Evolutionary conservation across 1,140 invertebrate species (phyloP).

Genomic region (Leucophenga varia): DNA sequence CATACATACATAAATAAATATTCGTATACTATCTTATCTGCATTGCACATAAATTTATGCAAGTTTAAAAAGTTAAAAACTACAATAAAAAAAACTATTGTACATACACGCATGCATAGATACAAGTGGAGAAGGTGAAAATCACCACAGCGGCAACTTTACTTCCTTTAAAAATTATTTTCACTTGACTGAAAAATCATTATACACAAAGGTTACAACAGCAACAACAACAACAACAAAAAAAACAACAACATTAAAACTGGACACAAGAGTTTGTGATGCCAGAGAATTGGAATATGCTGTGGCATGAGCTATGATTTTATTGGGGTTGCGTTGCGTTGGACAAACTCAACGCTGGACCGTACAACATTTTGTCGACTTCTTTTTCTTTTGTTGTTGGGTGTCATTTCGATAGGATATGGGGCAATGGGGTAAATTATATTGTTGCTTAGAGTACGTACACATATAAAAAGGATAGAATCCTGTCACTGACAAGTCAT

Average conservation of each 20-base stretch:
- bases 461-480: slow-evolving; percentile 54
- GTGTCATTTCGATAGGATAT: slow-evolving; percentile 17
- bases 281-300: not conserved
- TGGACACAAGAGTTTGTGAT: no score
- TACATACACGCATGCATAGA: no score
- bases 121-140: no score
- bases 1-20: no score
- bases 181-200: slow-evolving; percentile 56
- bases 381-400: slow-evolving; percentile 8
- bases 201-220: slow-evolving; percentile 45
- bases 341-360: not conserved
- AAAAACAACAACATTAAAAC: no score
- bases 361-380: not conserved
- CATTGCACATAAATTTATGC: no score
- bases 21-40: no score
- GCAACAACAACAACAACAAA: no score
- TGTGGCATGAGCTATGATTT: not conserved
- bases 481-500: slow-evolving; percentile 55
- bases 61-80: no score
- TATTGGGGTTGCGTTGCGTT: not conserved
- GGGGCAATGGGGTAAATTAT: slow-evolving; percentile 27
- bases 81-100: no score
- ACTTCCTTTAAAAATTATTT: slow-evolving; percentile 52
- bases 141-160: no score
- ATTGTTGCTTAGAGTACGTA: slow-evolving; percentile 29